Conservation (phyloP, 2,888 invertebrate species). For the Papilio elwesi region DNA sequence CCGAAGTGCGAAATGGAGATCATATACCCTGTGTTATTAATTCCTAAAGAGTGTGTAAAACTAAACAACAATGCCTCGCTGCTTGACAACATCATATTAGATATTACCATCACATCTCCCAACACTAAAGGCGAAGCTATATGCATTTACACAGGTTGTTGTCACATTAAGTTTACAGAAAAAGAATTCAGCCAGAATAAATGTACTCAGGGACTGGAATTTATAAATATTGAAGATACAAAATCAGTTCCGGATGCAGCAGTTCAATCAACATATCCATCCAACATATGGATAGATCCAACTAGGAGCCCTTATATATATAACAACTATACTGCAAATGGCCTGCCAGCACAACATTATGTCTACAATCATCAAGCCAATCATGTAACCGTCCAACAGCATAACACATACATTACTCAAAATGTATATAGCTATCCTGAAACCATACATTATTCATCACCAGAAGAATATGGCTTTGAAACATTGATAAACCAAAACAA, state of each 20-base stretch:
- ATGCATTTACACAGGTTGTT: conserved; percentile 67
- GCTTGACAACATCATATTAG: conserved; percentile 66
- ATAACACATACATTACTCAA: conserved; percentile 70
- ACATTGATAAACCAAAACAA: conserved; percentile 52
- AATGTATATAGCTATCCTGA: conserved; percentile 69
- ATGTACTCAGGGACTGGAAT: conserved; percentile 24
- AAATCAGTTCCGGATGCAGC: conserved; percentile 54
- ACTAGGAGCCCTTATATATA: conserved; percentile 69
- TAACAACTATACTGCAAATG: conserved; percentile 59
- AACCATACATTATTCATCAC: conserved; percentile 52
- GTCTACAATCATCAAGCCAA: conserved; percentile 56
- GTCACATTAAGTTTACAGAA: conserved; percentile 69
- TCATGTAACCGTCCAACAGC: conserved; percentile 66
- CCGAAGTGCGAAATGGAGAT: conserved; percentile 47
- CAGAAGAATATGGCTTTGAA: conserved; percentile 58
- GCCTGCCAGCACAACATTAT: conserved; percentile 55
- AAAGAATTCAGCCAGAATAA: conserved; percentile 51
- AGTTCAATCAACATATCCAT: conserved; percentile 53
- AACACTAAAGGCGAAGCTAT: conserved; percentile 66
- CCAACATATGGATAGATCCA: conserved; percentile 75
- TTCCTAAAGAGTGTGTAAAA: conserved; percentile 68
- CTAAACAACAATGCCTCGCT: conserved; percentile 63
- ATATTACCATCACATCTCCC: conserved; percentile 63
- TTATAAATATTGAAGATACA: conserved; percentile 48
- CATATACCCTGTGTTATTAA: conserved; percentile 64